Base-by-base conservation (phyloP, 2,888 invertebrate species). In the Rotaria magnacalcarata region DNA sequence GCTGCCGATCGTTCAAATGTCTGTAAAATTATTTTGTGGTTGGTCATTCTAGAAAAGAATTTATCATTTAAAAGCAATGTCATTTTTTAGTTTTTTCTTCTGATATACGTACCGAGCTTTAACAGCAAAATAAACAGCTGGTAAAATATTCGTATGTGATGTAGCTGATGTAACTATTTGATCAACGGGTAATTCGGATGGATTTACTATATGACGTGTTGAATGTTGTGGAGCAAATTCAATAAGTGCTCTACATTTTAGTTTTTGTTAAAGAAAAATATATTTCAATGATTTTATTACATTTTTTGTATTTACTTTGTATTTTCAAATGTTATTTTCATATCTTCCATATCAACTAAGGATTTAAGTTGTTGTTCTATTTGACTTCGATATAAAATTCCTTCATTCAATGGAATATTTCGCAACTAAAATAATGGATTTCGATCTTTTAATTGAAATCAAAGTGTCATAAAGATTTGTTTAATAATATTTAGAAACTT, bases 341-440 rank as follows among this genome's bases (percentile, higher is more conserved):
- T 80, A 47, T 80, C 80, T 47, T 80, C 80, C 47, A 47, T n/a
- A 80, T 80, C 47, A 14, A 80, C 80, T 80, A 80, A 86, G 6
- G 80, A 27, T 86, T 87, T 87, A 52, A 87, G 67, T 84, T 85
- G 74, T 24, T 87, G 84, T 43, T 84, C 56, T 19, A 87, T 84
- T 85, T 87, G 84, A 27, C 80, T 41, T 50, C 47, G 60, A 54
- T 87, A 87, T 67, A 87, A 56, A 84, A 86, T 60, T 34, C 87
- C 87, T 84, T 87, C 87, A 47, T 85, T 75, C 41, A 86, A 11
- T n/a, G 87, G 87, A 10, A 87, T 43, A 56, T 86, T 86, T 84
- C 85, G 80, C 43, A 87, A 14, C 74, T 86, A 84, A 10, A 87
- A 85, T 21, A 47, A 11, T 10, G 4, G 7, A 3, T 11, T 10